Base-by-base conservation (phyloP, 2,113 vertebrate species). In the Phodopus roborovskii region DNA sequence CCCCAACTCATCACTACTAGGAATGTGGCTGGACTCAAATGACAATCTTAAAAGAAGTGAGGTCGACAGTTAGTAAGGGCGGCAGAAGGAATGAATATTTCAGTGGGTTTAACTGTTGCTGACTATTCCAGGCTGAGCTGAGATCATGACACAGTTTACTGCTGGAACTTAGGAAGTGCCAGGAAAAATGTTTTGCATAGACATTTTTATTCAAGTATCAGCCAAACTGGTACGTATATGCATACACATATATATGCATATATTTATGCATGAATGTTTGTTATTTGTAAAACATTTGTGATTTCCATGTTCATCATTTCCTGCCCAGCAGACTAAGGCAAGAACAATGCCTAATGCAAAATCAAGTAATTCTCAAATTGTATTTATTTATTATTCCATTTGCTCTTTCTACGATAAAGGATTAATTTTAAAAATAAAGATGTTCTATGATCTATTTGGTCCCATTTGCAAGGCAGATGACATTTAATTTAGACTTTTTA, bases 401-500 rank as follows among this genome's bases (percentile, higher is more conserved):
- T 70, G 13, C 62, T 56, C 3, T 64, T 85, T 68, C 64, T 30
- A 79, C 82, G 30, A 62, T 74, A 70, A 86, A 83, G 4, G n/a
- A 91, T 75, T 83, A 70, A 24, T 89, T 96, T 96, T 88, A 64
- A 95, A 96, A 83, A 81, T 78, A 92, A 50, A 96, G 45, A 92
- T 86, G 19, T 70, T 95, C 19, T 42, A 74, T 71, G 56, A 95
- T 62, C 12, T 66, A 60, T 95, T 90, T 90, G 84, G 8, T 92
- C 16, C 77, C 77, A 56, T 60, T 96, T 89, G 11, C n/a, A 93
- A 97, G n/a, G 33, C 39, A 88, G 77, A 73, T 36, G 48, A 70
- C 73, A 68, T 74, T 97, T 95, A 91, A 95, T 88, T 95, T 68
- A 86, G 56, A 64, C 24, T 86, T 15, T 68, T 84, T 39, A 88